phyloP scores from a whole-genome alignment of 30 jellyfish, hydroid and myxozoan species.

The Pelagia noctiluca region DNA sequence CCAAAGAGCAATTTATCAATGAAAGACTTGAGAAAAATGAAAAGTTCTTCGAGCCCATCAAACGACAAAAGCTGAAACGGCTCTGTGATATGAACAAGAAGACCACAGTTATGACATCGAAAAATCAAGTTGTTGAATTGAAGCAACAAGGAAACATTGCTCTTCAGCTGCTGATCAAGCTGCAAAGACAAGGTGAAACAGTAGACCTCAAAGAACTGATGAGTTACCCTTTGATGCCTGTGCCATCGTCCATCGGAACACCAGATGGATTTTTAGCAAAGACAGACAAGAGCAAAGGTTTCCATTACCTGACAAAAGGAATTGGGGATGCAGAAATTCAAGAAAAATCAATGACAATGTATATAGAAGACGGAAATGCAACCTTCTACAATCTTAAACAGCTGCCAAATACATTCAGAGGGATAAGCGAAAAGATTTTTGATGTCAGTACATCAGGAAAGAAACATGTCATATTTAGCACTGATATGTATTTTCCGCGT shows the following conservation, averaged over 20 bases:
- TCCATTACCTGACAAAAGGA: constrained; percentile 10
- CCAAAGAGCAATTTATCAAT: constrained; percentile 34
- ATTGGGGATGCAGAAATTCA: constrained; percentile 6
- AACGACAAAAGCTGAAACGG: constrained; percentile 34
- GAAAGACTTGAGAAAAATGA: constrained; percentile 14
- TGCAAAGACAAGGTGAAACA: constrained; percentile 8
- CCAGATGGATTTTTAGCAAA: constrained; percentile 29
- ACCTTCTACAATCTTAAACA: constrained; percentile 2
- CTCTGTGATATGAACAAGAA: constrained; percentile 39
- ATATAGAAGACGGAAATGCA: constrained; percentile 5
- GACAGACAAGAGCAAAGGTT: constrained; percentile 23
- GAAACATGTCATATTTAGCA: constrained; percentile 7
- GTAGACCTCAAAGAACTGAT: constrained; percentile 17
- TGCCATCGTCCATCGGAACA: constrained; percentile 28
- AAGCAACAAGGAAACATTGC: constrained; percentile 32
- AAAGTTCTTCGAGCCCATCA: constrained; percentile 40
- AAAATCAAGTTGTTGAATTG: constrained; percentile 21
- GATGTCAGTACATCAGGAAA: constrained; percentile 11
- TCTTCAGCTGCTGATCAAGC: constrained; percentile 16
- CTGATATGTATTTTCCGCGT: constrained; percentile 10
- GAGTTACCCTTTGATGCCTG: constrained; percentile 34
- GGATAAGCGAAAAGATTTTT: no score
- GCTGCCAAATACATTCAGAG: constrained; percentile 9
- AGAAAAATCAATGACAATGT: constrained; percentile 2
- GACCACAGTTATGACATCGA: background rate